Base-by-base conservation (phyloP, 2,113 vertebrate genomes). In the Pimephales promelas region DNA sequence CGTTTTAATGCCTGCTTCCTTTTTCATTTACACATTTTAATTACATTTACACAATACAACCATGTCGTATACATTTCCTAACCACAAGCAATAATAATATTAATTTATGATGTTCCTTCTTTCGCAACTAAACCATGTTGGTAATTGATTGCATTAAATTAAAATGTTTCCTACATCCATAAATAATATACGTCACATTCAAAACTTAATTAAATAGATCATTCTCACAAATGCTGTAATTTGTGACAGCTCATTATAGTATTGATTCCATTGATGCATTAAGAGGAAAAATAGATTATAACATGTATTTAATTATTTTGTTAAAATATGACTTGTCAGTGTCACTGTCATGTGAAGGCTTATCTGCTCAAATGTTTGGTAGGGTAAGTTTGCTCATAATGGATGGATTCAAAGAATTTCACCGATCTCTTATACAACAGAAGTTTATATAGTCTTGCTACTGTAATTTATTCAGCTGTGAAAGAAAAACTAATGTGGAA, bases 301-400 rank as follows among this genome's bases (percentile, higher is more conserved):
- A n/a, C 7, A 78, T 5, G 3, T 1, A 40, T 59, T 59, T 16
- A 8, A 77, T 43, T 9, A 10, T 5, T 61, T 36, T 54, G 16
- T 31, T 34, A 2, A n/a, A 71, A 24, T 61, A 40, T 24, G 36
- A 71, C 36, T 13, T n/a, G 11, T 13, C 36, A 45, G 11, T 24
- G 18, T 68, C 36, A 45, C 5, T 24, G 18, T 68, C 40, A 71
- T 24, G 20, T 71, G 6, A 71, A 26, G n/a, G n/a, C 68, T 71
- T 71, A 45, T 72, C 11, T n/a, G 4, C 14, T 61, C 36, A 78
- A 36, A 78, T 78, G 74, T 76, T 36, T 77, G 31, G 13, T 28
- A 52, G 72, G 24, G 11, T 26, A 45, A 26, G 22, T 40, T 77
- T 77, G 34, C 76, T 62, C 24, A 78, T 78, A 78, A 78, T 20